Evolutionary conservation across 2,888 invertebrate genomes (phyloP), one percentile per base, ranked within the genome.

Genomic region (Lacanobia oleracea): DNA sequence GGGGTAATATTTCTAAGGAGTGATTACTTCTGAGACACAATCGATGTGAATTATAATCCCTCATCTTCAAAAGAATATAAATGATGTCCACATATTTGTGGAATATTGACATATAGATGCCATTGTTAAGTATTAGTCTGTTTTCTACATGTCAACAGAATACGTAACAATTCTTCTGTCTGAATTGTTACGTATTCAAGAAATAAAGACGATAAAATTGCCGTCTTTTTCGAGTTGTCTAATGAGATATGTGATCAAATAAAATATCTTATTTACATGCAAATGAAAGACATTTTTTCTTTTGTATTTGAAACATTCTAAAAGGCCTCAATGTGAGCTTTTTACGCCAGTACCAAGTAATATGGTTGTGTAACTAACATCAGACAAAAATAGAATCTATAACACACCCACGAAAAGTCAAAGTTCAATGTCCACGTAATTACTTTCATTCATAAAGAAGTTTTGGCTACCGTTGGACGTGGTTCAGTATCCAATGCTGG

Each of bases 391-490:
- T 74, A 69, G 54, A 63, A 64, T 66, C 33, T 67, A 64, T 59
- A 57, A 48, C 61, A 72, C 67, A 71, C 21, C 14, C 9, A 1
- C 16, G 1, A 60, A 82, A 84, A 67, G 72, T 77, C 59, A 82
- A 66, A 79, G 71, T 64, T 82, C 68, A 81, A 76, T 70, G 53
- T 56, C 59, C 53, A 74, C 33, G 48, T 54, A 51, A 69, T 69
- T 60, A 33, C 64, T 50, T 78, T 72, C 66, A 74, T 80, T 82
- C 79, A 80, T 64, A 66, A 66, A 23, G 0, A 61, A 21, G 53
- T 63, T 21, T n/a, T 5, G 2, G 37, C 63, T 27, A 50, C 10
- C 0, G n/a, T 64, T 33, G n/a, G 3, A 5, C 16, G 10, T 3
- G 4, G 1, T 60, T 65, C 1, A 18, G 8, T 12, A 37, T 54